These are phyloP conservation scores for Cossypha dichroa DNA, from an alignment of 2,797 vertebrate species.

Conservation along the genomic window DNA sequence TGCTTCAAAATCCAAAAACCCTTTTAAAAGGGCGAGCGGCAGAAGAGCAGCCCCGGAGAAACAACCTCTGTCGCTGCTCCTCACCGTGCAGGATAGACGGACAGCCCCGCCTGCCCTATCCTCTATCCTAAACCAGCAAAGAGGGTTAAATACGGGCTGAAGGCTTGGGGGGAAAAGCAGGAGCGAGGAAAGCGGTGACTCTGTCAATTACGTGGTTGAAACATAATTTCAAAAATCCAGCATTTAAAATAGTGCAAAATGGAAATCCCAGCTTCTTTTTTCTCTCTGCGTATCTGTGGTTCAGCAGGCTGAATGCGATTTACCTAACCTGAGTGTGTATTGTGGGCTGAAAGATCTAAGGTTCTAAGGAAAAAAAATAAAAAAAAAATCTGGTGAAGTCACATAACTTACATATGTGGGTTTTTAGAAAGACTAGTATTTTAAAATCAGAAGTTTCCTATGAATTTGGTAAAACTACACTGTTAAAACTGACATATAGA, in stretches of 20 bases:
- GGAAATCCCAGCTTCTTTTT: background rate
- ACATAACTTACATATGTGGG: background rate
- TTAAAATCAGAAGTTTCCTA: background rate
- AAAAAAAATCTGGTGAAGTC: background rate
- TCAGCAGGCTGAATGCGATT: background rate
- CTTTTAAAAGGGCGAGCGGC: background rate
- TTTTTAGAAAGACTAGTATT: background rate
- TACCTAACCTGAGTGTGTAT: background rate
- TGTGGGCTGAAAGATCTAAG: accelerated
- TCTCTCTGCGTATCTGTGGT: background rate
- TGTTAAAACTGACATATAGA: background rate
- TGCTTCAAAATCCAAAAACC: background rate
- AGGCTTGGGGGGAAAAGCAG: background rate
- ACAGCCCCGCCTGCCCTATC: background rate
- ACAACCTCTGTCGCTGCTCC: background rate
- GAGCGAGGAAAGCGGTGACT: background rate
- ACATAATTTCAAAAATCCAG: background rate
- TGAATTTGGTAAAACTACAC: background rate
- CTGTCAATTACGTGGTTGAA: background rate
- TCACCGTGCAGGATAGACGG: background rate
- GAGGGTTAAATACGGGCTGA: background rate
- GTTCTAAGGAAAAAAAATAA: background rate
- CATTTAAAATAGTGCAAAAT: background rate
- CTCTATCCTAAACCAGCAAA: background rate
- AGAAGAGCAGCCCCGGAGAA: background rate